phyloP scores from a whole-genome alignment of 2,888 invertebrate species.

The Caradrina kadenii region DNA sequence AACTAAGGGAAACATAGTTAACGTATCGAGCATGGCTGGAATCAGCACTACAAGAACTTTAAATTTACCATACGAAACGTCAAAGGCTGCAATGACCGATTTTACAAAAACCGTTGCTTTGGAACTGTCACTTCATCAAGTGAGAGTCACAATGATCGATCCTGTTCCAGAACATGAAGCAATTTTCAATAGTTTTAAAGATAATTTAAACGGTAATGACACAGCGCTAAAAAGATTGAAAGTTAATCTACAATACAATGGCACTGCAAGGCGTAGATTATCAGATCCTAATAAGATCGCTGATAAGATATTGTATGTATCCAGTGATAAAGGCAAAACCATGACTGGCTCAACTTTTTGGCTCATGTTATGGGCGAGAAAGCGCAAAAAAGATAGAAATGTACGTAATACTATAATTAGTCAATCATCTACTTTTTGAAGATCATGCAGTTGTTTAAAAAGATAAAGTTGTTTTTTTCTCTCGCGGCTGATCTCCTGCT shows the following conservation, averaged over 20 bases:
- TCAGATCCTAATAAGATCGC: constrained; percentile 52
- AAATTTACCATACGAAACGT: constrained; percentile 80
- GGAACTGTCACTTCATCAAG: constrained; percentile 93
- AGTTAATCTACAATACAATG: constrained; percentile 7
- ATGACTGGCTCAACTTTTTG: constrained; percentile 54
- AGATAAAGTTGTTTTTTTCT: too few species aligned
- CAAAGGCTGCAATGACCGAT: constrained; percentile 70
- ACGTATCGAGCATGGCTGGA: constrained; percentile 64
- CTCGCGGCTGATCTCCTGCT: too few species aligned
- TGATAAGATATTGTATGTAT: constrained; percentile 55
- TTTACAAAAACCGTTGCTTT: constrained; percentile 80
- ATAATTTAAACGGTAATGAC: constrained; percentile 3
- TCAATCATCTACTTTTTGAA: too few species aligned
- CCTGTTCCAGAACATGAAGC: constrained; percentile 78
- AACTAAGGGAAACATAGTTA: constrained; percentile 70
- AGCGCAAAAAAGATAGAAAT: background rate
- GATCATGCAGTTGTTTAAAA: too few species aligned
- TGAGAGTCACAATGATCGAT: constrained; percentile 90
- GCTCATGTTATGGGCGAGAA: background rate
- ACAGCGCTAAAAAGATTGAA: background rate
- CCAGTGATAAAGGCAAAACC: constrained; percentile 59
- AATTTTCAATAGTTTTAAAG: constrained; percentile 79
- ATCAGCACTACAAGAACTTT: constrained; percentile 89
- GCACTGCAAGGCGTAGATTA: background rate
- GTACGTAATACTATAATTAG: too few species aligned